Evolutionary conservation across 2,888 invertebrate species (phyloP), one percentile per base, ranked within the genome.

Genomic region (Norana najaformis): DNA sequence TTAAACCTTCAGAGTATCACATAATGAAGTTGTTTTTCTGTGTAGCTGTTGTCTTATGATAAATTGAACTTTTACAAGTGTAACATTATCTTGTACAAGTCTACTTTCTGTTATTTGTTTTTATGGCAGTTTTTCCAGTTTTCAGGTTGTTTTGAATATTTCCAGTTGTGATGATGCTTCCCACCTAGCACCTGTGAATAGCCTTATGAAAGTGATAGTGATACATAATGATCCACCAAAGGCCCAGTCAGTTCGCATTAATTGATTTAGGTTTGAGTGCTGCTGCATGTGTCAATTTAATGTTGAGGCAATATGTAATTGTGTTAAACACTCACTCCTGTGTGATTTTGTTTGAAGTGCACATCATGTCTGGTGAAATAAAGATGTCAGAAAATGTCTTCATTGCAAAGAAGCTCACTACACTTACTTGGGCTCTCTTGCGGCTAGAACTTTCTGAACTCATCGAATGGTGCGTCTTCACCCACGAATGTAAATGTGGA

Each of bases 291-390:
- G 30, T 69, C 69, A 30, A 69, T 23, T 69, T 69, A 69, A 69
- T 69, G 69, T 69, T n/a, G 13, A 69, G 69, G 69, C 69, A 69
- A 30, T n/a, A 69, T 69, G 4, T 69, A n/a, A n/a, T 69, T 69
- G 69, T 69, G 69, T n/a, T 69, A n/a, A 30, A 69, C 69, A 69
- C 69, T 69, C 8, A 16, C 69, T n/a, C 30, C n/a, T n/a, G 69
- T 69, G 69, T 69, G 30, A 16, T 69, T 30, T 69, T 69, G n/a
- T 69, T 30, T 8, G n/a, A 69, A 69, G 69, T 69, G n/a, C n/a
- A 69, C 69, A 69, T 69, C n/a, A 69, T 69, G 69, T n/a, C 30
- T 69, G n/a, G 69, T 69, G 69, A 69, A n/a, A 69, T 69, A 69
- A 69, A 69, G 69, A n/a, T 69, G n/a, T n/a, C 30, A 16, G 69